Evolutionary conservation across 2,888 invertebrate species (phyloP), one percentile per base, ranked within the genome.

Genomic region (Glaucopsyche alexis): DNA sequence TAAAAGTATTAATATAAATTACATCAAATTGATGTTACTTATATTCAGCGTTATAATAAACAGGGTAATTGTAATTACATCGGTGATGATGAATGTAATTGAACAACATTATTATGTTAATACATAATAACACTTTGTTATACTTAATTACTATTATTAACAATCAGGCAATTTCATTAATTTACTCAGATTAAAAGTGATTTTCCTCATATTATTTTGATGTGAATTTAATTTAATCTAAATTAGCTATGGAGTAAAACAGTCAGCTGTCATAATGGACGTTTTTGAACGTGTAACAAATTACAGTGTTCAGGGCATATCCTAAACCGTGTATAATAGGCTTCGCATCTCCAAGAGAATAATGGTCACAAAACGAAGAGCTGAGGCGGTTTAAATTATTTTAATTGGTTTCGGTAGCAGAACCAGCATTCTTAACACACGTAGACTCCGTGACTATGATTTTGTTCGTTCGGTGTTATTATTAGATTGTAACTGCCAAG

Each of bases 341-440:
- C 86, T 85, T 87, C 84, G 87, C 85, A 87, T 90, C 87, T 52
- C 86, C 84, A 86, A 86, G 88, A 89, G 90, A 91, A 88, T 91
- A 89, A 92, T 91, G 88, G 88, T 85, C 89, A 88, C 87, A 90
- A 91, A 91, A 91, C 89, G 89, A 91, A 91, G 90, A 91, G 91
- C 84, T 78, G 84, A 82, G 87, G 92, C 91, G 83, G 90, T 88
- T 90, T 90, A 89, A 92, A 93, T 93, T 93, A 93, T 93, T 93
- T 93, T 93, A 93, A 93, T 93, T 93, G 93, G 91, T 89, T 91
- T 87, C 93, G 90, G 93, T 93, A 93, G 93, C 93, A 85, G 83
- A 84, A 85, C 80, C 83, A 82, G 82, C 77, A 76, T 79, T 80
- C 76, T 74, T 66, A 19, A 29, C 29, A 29, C 29, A 29, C 55